These are phyloP conservation scores for Calypte anna DNA, from an alignment of 2,113 vertebrate genomes.

Conservation along the genomic window DNA sequence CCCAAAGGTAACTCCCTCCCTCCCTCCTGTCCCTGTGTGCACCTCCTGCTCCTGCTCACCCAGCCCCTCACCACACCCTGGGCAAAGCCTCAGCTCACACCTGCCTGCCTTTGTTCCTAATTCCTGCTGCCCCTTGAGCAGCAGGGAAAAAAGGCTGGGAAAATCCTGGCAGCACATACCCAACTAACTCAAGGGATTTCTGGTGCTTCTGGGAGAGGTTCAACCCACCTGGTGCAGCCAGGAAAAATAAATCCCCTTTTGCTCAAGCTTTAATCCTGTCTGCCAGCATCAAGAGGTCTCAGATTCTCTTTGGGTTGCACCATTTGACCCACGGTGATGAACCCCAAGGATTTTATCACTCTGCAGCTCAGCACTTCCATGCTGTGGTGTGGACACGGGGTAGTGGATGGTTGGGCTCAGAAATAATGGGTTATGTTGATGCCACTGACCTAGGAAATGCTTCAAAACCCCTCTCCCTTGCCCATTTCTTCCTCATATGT, in stretches of 20 bases:
- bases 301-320: accelerated
- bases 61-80: no score
- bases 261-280: accelerated
- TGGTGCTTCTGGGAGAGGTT: not conserved
- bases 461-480: not conserved
- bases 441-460: not conserved
- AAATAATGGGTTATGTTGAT: not conserved
- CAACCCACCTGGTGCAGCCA: not conserved
- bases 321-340: not conserved
- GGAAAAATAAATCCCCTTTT: not conserved
- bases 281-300: not conserved
- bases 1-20: slow-evolving; percentile 82
- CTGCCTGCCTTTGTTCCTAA: accelerated
- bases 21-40: accelerated
- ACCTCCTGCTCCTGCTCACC: accelerated
- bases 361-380: not conserved
- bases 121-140: not conserved
- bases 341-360: not conserved
- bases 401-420: not conserved
- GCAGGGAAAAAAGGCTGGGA: not conserved
- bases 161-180: not conserved
- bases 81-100: not conserved
- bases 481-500: accelerated
- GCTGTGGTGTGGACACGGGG: accelerated
- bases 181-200: not conserved